These are phyloP conservation scores for Nesidiocoris tenuis DNA, from an alignment of 2,888 invertebrate species.

Conservation along the genomic window DNA sequence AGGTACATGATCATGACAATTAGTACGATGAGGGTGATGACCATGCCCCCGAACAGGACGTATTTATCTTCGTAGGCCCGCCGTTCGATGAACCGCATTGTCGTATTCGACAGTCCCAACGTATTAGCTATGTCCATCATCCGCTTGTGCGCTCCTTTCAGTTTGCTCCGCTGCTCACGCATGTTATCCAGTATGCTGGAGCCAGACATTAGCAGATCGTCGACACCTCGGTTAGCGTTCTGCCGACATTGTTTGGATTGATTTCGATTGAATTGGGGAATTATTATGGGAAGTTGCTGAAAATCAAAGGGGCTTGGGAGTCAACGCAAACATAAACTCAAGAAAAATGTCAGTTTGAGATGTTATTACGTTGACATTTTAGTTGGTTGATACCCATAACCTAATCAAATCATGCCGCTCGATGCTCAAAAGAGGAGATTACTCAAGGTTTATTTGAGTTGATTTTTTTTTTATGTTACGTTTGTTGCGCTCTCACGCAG, in stretches of 20 bases:
- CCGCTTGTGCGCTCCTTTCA: slow-evolving; percentile 83
- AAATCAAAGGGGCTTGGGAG: no score
- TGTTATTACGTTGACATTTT: no score
- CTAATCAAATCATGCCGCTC: no score
- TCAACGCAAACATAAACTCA: no score
- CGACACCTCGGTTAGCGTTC: slow-evolving; percentile 79
- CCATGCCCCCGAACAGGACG: slow-evolving; percentile 82
- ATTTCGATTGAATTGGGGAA: no score
- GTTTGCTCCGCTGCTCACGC: slow-evolving; percentile 74
- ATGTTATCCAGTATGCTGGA: slow-evolving; percentile 75
- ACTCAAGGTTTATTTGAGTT: no score
- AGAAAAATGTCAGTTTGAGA: no score
- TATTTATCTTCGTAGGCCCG: slow-evolving; percentile 85
- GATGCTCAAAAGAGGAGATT: no score
- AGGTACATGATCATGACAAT: slow-evolving; percentile 65
- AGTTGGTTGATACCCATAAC: no score
- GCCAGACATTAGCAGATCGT: slow-evolving; percentile 81
- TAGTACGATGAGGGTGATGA: slow-evolving; percentile 77
- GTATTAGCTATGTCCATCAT: slow-evolving; percentile 89
- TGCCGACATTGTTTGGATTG: slow-evolving; percentile 52
- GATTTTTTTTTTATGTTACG: no score
- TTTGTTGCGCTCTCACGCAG: no score
- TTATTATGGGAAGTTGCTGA: no score
- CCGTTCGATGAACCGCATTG: slow-evolving; percentile 89
- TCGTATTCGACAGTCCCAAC: slow-evolving; percentile 89